Evolutionary conservation across 2,888 invertebrate species (phyloP).

Genomic region (Baccha elongata): DNA sequence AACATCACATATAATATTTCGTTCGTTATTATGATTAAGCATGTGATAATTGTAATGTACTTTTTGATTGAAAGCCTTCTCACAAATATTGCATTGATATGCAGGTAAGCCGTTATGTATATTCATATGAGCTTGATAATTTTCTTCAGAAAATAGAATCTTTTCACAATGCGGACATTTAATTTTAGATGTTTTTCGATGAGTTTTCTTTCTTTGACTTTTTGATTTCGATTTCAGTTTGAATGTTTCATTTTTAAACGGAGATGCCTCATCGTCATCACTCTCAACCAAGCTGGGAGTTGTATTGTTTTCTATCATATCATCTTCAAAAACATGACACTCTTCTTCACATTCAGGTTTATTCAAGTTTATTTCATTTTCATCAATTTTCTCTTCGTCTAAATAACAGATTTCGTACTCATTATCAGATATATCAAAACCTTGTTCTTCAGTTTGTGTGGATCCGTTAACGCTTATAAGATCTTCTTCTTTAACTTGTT

Average conservation of each 20-base stretch:
- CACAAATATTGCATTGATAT: slow-evolving; percentile 75
- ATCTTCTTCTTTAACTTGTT: slow-evolving; percentile 16
- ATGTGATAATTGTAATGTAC: slow-evolving; percentile 76
- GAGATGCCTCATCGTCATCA: slow-evolving; percentile 1
- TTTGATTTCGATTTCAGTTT: slow-evolving; percentile 34
- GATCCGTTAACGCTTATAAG: neutral
- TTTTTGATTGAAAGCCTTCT: slow-evolving; percentile 77
- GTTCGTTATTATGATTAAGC: slow-evolving; percentile 76
- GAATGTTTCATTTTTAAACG: slow-evolving; percentile 43
- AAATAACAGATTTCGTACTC: slow-evolving; percentile 12
- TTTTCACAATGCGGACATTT: slow-evolving; percentile 37
- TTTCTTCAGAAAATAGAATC: slow-evolving; percentile 70
- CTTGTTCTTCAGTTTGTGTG: neutral
- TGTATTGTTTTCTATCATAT: neutral
- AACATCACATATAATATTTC: slow-evolving; percentile 76
- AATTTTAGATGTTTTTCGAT: slow-evolving; percentile 23
- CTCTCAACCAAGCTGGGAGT: neutral
- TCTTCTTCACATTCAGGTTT: neutral
- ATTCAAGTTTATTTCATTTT: slow-evolving; percentile 7
- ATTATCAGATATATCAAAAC: neutral
- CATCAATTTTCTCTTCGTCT: neutral
- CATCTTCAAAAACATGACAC: neutral
- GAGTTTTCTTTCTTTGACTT: slow-evolving; percentile 46
- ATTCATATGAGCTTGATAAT: slow-evolving; percentile 75
- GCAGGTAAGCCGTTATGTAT: slow-evolving; percentile 75